Evolutionary conservation across 2,113 vertebrate species (phyloP).

Genomic region (Danio rerio): GRCz12tu NC_133188.1:51699501-51700000

Average conservation of each 20-base stretch:
- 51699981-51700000: too few relatives aligned
- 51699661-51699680: not conserved
- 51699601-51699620: not conserved
- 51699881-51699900: too few relatives aligned
- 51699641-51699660: not conserved
- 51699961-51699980: too few relatives aligned
- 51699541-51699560: not conserved
- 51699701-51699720: constrained; percentile 51
- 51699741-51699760: constrained; percentile 59
- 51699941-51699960: too few relatives aligned
- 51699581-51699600: not conserved
- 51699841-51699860: not conserved
- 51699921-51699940: too few relatives aligned
- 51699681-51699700: constrained; percentile 53
- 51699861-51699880: too few relatives aligned
- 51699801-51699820: not conserved
- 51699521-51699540: not conserved
- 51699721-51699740: constrained; percentile 30
- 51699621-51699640: not conserved
- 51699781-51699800: too few relatives aligned
- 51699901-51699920: too few relatives aligned
- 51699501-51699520: too few relatives aligned
- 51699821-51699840: not conserved
- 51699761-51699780: not conserved
- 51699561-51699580: not conserved